A percentile compares a stretch with the other conserved stretches of the same genome.
These are phyloP conservation scores for Pao palembangensis DNA, from an alignment of 2,113 vertebrate genomes.

Conservation along the genomic window DNA sequence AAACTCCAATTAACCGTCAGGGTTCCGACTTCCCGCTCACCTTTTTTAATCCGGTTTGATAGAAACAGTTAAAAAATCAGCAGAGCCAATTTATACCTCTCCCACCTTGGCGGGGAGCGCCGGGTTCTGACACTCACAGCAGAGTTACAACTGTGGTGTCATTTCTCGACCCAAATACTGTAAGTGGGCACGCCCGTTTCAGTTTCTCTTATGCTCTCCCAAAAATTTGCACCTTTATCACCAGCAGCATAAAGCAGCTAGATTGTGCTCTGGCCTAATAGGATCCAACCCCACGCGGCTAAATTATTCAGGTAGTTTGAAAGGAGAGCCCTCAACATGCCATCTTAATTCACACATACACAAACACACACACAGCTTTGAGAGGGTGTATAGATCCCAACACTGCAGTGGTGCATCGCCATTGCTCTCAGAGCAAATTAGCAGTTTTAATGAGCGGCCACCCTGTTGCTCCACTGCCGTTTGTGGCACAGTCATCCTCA, in stretches of 20 bases:
- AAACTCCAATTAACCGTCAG: constrained; percentile 76
- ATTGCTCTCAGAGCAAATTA: constrained; percentile 64
- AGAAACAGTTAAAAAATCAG: constrained; percentile 59
- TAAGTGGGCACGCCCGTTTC: background rate
- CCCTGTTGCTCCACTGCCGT: constrained; percentile 53
- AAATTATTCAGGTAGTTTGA: constrained; percentile 71
- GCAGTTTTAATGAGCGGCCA: constrained; percentile 66
- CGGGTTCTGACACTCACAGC: constrained; percentile 20
- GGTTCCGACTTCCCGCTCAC: constrained; percentile 59
- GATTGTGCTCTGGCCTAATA: constrained; percentile 65
- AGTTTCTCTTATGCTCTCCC: constrained; percentile 33
- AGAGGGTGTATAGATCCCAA: constrained; percentile 42
- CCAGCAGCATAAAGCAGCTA: constrained; percentile 41
- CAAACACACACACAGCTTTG: constrained; percentile 28
- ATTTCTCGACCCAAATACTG: constrained; percentile 30
- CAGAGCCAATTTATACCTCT: constrained; percentile 48
- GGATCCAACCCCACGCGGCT: constrained; percentile 67
- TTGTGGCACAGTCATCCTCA: constrained; percentile 45
- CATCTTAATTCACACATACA: constrained; percentile 65
- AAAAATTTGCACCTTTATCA: constrained; percentile 47
- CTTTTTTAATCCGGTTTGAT: constrained; percentile 64
- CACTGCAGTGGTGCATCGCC: constrained; percentile 39
- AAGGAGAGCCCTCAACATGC: constrained; percentile 59
- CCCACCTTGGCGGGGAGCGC: constrained; percentile 26
- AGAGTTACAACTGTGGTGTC: constrained; percentile 23